phyloP scores from a whole-genome alignment of 2,888 invertebrate genomes.

The Ligdia adustata region DNA sequence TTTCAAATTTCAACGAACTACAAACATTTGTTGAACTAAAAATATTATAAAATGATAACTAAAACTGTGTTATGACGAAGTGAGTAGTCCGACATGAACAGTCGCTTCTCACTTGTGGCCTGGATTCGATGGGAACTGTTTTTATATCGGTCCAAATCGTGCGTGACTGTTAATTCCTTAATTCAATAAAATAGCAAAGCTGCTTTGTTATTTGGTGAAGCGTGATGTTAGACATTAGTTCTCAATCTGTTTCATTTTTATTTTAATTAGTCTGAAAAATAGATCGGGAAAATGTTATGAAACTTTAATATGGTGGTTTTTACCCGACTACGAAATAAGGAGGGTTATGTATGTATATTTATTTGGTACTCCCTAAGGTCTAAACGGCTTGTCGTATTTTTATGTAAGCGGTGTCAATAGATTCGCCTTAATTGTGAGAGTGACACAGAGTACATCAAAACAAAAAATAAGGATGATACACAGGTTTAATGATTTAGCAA shows the following conservation, averaged over 20 bases:
- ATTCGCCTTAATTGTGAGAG: too few relatives aligned
- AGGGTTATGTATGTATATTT: too few relatives aligned
- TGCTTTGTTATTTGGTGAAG: constrained; percentile 76
- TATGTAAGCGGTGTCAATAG: too few relatives aligned
- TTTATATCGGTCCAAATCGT: constrained; percentile 73
- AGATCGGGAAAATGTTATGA: too few relatives aligned
- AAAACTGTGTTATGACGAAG: constrained; percentile 66
- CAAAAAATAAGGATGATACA: too few relatives aligned
- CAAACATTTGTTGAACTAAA: constrained; percentile 49
- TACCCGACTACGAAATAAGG: too few relatives aligned
- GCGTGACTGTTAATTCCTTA: constrained; percentile 82
- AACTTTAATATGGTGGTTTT: too few relatives aligned
- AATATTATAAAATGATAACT: constrained; percentile 23
- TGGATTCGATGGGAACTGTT: constrained; percentile 40
- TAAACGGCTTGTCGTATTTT: too few relatives aligned
- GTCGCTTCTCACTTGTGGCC: constrained; percentile 82
- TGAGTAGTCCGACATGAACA: constrained; percentile 79
- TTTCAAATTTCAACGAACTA: constrained; percentile 34
- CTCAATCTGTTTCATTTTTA: constrained; percentile 60
- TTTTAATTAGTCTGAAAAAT: too few relatives aligned
- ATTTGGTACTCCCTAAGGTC: too few relatives aligned
- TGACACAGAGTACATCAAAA: too few relatives aligned
- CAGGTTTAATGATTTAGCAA: too few relatives aligned
- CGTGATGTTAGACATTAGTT: constrained; percentile 64
- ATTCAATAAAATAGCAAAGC: constrained; percentile 82